A percentile compares a stretch with the other conserved stretches of the same genome.
Conservation (phyloP, 1,140 invertebrate species). For the Atta colombica region DNA sequence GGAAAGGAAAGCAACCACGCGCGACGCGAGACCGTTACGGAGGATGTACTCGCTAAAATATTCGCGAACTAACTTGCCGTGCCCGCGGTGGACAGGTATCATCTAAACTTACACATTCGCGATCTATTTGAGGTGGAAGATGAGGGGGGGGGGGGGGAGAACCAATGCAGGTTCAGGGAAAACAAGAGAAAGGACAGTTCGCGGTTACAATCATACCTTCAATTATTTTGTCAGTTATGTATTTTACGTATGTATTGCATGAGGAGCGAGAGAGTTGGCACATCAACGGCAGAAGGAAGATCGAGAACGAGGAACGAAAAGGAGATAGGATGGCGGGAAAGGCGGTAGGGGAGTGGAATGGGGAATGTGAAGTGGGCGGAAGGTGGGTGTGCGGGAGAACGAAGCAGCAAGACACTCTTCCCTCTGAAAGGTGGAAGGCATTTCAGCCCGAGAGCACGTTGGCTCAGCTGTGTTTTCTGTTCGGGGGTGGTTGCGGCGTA, state of each 20-base stretch:
- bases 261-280: constrained; percentile 34
- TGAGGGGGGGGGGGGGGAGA: neutral
- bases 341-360: constrained; percentile 30
- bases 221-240: constrained; percentile 73
- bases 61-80: constrained; percentile 38
- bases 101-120: constrained; percentile 15
- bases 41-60: constrained; percentile 55
- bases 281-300: constrained; percentile 65
- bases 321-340: constrained; percentile 61
- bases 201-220: constrained; percentile 59
- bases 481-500: constrained; percentile 81
- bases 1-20: constrained; percentile 37
- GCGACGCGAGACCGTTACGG: constrained; percentile 51
- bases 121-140: neutral
- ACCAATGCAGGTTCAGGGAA: constrained; percentile 52
- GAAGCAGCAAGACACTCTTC: constrained; percentile 77
- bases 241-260: constrained; percentile 55
- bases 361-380: constrained; percentile 47
- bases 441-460: constrained; percentile 80
- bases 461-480: constrained; percentile 85
- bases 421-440: constrained; percentile 79
- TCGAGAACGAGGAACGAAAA: constrained; percentile 62
- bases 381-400: constrained; percentile 48
- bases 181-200: constrained; percentile 66
- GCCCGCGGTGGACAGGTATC: constrained; percentile 23